Evolutionary conservation across 1,140 invertebrate genomes (phyloP).

Genomic region (Zaprionus vittiger): DNA sequence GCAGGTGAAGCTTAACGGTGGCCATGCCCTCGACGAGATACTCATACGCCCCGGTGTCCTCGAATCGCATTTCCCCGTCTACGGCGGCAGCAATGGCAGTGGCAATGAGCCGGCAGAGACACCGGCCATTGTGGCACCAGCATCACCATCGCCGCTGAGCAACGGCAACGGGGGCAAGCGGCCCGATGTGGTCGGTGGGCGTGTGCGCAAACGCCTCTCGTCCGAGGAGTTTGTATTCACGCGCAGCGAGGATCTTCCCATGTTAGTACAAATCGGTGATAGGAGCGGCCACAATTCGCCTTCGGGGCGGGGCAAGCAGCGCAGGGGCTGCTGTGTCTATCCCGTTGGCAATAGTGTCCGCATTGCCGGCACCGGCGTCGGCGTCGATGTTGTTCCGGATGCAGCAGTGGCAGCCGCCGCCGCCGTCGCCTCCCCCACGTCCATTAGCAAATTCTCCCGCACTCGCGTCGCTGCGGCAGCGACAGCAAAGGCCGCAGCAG

Average conservation of each 20-base stretch:
- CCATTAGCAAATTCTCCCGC: conserved; percentile 76
- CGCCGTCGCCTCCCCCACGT: conserved; percentile 54
- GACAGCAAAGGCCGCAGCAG: conserved; percentile 25
- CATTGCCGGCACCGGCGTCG: conserved; percentile 30
- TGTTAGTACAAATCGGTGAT: conserved; percentile 75
- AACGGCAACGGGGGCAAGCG: conserved; percentile 48
- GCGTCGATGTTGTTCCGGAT: conserved; percentile 50
- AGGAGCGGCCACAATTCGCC: conserved; percentile 46
- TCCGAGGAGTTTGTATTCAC: conserved; percentile 80
- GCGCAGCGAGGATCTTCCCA: conserved; percentile 70
- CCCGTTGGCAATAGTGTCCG: conserved; percentile 64
- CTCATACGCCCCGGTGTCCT: conserved; percentile 75
- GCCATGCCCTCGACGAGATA: conserved; percentile 47
- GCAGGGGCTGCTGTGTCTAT: conserved; percentile 70
- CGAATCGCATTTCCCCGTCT: conserved; percentile 81
- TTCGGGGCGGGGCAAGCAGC: conserved; percentile 44
- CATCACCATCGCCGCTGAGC: conserved; percentile 57
- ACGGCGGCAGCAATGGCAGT: conserved; percentile 22
- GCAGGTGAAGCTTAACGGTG: conserved; percentile 42
- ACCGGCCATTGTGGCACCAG: conserved; percentile 61
- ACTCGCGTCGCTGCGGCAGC: conserved; percentile 54
- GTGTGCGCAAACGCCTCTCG: conserved; percentile 74
- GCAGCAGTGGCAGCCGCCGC: conserved; percentile 25
- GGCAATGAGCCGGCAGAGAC: conserved; percentile 38
- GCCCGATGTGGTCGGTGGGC: conserved; percentile 67